Evolutionary conservation across 2,113 vertebrate species (phyloP).

Genomic region (Petrocephalus zakoni): DNA sequence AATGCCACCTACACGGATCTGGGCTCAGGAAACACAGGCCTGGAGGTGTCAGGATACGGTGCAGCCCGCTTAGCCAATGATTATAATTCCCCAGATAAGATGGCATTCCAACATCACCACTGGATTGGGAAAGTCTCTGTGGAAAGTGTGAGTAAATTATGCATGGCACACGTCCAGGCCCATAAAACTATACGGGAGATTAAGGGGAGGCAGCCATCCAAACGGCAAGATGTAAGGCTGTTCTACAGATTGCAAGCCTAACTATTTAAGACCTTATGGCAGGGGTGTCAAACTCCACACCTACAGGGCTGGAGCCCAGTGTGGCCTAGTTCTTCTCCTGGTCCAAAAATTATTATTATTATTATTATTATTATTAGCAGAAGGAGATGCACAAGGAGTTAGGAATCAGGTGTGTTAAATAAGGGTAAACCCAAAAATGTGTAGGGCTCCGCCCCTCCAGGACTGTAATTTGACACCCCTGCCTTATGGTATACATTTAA

Average conservation of each 20-base stretch:
- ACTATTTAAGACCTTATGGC: background rate
- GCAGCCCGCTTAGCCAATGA: background rate
- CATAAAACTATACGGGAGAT: slow-evolving; percentile 33
- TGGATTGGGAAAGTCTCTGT: slow-evolving; percentile 28
- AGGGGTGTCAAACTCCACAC: too few species aligned
- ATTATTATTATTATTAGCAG: too few species aligned
- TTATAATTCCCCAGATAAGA: slow-evolving; percentile 36
- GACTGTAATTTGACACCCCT: too few species aligned
- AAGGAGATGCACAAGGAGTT: too few species aligned
- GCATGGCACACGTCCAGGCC: slow-evolving; percentile 48
- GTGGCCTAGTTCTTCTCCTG: too few species aligned
- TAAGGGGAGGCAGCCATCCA: slow-evolving; percentile 38
- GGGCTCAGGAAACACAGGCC: background rate
- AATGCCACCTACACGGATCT: background rate
- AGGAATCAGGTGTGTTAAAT: too few species aligned
- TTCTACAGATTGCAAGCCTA: background rate
- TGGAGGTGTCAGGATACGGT: background rate
- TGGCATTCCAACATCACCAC: slow-evolving; percentile 44
- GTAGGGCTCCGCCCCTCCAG: too few species aligned
- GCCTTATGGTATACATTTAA: background rate
- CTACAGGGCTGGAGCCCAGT: too few species aligned
- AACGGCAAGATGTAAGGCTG: background rate
- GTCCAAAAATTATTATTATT: too few species aligned
- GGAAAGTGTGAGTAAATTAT: slow-evolving; percentile 52
- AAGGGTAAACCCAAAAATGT: too few species aligned